Percentiles rank a stretch among this genome's conserved stretches.
Conservation (phyloP, 2,113 vertebrate genomes). For the Cryptoleucopteryx plumbea region DNA sequence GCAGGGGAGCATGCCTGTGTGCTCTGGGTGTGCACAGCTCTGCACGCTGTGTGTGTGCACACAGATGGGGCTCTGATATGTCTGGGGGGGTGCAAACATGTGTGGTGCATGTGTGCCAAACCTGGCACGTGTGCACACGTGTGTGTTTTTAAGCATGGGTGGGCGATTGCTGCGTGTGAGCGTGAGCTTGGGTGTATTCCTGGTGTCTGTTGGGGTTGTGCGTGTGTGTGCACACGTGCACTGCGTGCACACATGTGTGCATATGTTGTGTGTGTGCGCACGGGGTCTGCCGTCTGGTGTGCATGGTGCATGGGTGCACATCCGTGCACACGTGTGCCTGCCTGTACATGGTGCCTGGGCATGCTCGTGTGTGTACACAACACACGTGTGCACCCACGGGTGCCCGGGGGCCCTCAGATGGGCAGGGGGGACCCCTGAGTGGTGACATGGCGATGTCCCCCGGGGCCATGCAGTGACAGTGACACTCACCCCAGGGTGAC, state of each 20-base stretch:
- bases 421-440: neutral
- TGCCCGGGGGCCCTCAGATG: neutral
- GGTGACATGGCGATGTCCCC: neutral
- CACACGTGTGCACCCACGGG: neutral
- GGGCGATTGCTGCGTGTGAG: too few species aligned
- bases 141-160: neutral
- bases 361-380: neutral
- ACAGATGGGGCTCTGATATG: neutral
- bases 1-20: too few species aligned
- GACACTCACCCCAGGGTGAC: neutral
- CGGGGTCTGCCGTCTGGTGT: neutral
- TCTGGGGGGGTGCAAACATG: neutral
- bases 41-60: neutral
- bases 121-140: neutral
- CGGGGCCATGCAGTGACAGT: neutral
- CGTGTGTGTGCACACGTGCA: too few species aligned
- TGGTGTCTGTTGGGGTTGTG: neutral
- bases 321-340: too few species aligned
- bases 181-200: too few species aligned
- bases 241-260: neutral
- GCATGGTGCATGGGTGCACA: neutral
- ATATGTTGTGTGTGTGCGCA: neutral
- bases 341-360: neutral
- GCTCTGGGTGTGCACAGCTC: neutral
- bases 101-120: neutral